Percentiles rank a stretch among this genome's conserved stretches.
Conservation (phyloP, 2,888 invertebrate species). For the Panopea generosa region DNA sequence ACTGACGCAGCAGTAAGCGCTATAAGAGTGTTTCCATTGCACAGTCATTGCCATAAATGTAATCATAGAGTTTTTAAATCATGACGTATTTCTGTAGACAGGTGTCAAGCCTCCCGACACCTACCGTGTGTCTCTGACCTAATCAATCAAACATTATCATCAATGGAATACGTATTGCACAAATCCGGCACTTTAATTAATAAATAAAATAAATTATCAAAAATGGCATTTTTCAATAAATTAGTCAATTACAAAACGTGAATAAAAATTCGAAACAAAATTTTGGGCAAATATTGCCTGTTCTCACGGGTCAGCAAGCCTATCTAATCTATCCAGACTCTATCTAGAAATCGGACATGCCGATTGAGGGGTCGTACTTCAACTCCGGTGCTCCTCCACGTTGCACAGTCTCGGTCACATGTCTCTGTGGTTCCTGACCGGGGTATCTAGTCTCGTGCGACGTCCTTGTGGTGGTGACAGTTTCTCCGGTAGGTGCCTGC, state of each 20-base stretch:
- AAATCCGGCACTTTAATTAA: conserved; percentile 1
- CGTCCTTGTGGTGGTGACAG: conserved; percentile 44
- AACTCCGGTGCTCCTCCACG: conserved; percentile 31
- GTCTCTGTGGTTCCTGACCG: conserved; percentile 55
- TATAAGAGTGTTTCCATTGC: too few species aligned
- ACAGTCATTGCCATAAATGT: too few species aligned
- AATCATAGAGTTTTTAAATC: too few species aligned
- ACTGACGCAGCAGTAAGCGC: too few species aligned
- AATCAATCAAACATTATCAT: too few species aligned
- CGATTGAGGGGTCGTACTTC: conserved; percentile 41
- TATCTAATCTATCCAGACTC: conserved; percentile 43
- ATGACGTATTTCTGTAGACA: too few species aligned
- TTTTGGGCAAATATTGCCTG: too few species aligned
- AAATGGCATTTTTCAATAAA: background rate
- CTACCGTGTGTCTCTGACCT: too few species aligned
- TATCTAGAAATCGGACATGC: conserved; percentile 58
- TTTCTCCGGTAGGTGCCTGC: conserved; percentile 40
- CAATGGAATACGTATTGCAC: conserved; percentile 1
- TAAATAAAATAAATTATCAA: background rate
- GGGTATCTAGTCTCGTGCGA: conserved; percentile 49
- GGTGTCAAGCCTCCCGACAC: too few species aligned
- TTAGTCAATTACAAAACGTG: too few species aligned
- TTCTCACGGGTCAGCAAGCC: too few species aligned
- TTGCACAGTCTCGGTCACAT: conserved; percentile 54
- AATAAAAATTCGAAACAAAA: too few species aligned